Percentiles rank a stretch among this genome's conserved stretches.
phyloP scores from a whole-genome alignment of 2,888 invertebrate species.

The Dryocosmus kuriphilus region DNA sequence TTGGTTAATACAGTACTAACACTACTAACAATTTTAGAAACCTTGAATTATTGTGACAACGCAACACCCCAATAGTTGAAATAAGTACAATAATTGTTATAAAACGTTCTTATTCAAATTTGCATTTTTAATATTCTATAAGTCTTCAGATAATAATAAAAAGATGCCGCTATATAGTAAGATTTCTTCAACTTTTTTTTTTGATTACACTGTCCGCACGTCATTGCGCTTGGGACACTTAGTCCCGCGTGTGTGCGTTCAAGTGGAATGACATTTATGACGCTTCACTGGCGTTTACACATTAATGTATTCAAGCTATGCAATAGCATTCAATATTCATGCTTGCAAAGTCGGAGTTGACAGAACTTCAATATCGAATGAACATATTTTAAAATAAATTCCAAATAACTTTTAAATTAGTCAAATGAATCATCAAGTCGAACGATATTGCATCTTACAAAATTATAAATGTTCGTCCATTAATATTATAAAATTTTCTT shows the following conservation, averaged over 20 bases:
- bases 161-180: neutral
- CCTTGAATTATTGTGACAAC: too few species aligned
- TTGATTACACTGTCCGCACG: neutral
- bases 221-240: conserved; percentile 3
- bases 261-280: conserved; percentile 21
- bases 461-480: neutral
- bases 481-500: neutral
- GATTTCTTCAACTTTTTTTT: conserved; percentile 1
- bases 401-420: neutral
- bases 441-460: too few species aligned
- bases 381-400: neutral
- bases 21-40: neutral
- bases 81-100: too few species aligned
- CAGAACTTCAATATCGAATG: neutral
- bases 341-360: neutral
- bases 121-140: too few species aligned
- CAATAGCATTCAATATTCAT: neutral
- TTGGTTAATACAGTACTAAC: too few species aligned
- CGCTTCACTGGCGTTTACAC: neutral
- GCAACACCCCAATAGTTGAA: too few species aligned
- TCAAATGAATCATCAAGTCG: too few species aligned
- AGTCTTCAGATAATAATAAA: neutral
- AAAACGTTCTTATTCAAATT: too few species aligned
- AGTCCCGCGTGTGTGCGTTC: neutral
- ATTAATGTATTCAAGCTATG: conserved; percentile 25